These are phyloP conservation scores for Lypha dubia DNA, from an alignment of 2,888 invertebrate species.

Conservation along the genomic window DNA sequence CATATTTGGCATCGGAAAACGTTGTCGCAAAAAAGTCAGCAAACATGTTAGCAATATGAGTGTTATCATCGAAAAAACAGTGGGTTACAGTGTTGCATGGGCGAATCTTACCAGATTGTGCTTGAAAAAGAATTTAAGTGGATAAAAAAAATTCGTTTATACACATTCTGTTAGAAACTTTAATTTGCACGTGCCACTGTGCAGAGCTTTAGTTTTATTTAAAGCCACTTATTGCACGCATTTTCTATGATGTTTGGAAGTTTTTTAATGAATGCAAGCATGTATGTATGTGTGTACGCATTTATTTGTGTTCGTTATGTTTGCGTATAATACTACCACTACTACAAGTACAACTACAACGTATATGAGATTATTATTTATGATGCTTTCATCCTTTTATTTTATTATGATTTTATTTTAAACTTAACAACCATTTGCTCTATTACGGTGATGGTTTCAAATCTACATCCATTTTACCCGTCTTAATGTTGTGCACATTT, in stretches of 20 bases:
- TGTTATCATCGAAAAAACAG: too few species aligned
- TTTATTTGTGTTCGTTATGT: not conserved
- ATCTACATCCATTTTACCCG: slow-evolving; percentile 15
- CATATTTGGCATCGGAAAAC: too few species aligned
- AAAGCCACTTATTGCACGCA: slow-evolving; percentile 13
- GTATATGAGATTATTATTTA: slow-evolving; percentile 59
- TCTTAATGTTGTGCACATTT: not conserved
- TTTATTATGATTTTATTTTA: slow-evolving; percentile 39
- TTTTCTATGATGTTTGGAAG: slow-evolving; percentile 11
- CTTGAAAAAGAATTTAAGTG: too few species aligned
- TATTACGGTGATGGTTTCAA: slow-evolving; percentile 3
- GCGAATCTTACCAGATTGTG: too few species aligned
- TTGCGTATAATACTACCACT: slow-evolving; percentile 26
- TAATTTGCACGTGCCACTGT: slow-evolving; percentile 3
- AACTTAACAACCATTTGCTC: slow-evolving; percentile 12
- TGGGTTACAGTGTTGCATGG: too few species aligned
- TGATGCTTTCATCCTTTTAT: slow-evolving; percentile 46
- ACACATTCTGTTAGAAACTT: too few species aligned
- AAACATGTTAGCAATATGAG: too few species aligned
- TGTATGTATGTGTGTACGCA: not conserved
- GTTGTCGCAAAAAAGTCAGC: too few species aligned
- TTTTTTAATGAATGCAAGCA: too few species aligned
- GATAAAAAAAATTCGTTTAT: too few species aligned
- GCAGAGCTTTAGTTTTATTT: not conserved
- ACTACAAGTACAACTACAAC: too few species aligned